These are phyloP conservation scores for Conus ventricosus DNA, from an alignment of 1,140 invertebrate species.

Conservation along the genomic window DNA sequence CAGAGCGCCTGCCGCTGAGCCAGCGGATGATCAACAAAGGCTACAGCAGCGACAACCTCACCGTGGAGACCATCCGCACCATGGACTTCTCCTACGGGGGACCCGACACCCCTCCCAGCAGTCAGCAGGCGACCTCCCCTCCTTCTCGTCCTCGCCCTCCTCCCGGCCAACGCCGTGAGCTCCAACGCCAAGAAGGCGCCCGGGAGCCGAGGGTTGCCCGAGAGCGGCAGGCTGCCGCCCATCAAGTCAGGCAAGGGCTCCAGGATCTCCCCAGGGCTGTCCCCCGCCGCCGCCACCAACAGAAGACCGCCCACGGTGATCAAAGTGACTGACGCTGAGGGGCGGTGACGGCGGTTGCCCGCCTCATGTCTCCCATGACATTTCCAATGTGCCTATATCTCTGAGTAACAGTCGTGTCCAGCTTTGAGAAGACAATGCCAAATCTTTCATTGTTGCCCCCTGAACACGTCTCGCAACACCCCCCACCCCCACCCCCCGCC, in stretches of 20 bases:
- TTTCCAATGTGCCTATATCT: no score
- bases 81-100: constrained; percentile 68
- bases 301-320: not conserved
- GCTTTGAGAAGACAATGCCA: no score
- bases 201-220: not conserved
- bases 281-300: not conserved
- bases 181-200: not conserved
- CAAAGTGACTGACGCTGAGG: not conserved
- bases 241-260: constrained; percentile 37
- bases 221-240: constrained; percentile 34
- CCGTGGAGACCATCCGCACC: constrained; percentile 57
- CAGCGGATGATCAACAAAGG: constrained; percentile 67
- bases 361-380: no score
- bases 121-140: constrained; percentile 38
- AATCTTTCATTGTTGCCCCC: no score
- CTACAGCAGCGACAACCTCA: constrained; percentile 64
- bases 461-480: no score
- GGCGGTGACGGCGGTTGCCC: not conserved
- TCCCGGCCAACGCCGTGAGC: not conserved
- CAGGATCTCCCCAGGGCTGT: not conserved
- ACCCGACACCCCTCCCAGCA: constrained; percentile 50
- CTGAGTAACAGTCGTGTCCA: no score
- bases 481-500: no score
- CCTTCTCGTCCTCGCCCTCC: not conserved
- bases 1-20: constrained; percentile 65